Conservation (phyloP, 2,113 vertebrate genomes). For the Gallinago media region DNA sequence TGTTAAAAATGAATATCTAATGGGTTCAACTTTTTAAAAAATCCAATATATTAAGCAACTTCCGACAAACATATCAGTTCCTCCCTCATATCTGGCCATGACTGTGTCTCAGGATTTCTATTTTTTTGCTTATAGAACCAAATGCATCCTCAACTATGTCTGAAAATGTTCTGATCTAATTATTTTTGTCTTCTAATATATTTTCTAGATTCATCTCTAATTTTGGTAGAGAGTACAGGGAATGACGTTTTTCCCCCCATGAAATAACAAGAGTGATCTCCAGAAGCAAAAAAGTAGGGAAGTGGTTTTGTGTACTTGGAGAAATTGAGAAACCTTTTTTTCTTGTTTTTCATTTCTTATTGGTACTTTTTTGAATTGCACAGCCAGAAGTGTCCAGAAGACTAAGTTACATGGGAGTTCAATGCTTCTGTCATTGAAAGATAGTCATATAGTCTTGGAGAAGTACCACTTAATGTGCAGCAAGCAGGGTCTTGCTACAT, state of each 20-base stretch:
- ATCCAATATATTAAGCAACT: background rate
- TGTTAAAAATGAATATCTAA: background rate
- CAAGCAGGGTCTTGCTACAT: background rate
- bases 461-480: fast-evolving
- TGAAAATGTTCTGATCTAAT: background rate
- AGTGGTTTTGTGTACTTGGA: background rate
- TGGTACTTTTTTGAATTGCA: background rate
- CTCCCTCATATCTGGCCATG: background rate
- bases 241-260: background rate
- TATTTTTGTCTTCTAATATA: background rate
- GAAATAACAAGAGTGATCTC: background rate
- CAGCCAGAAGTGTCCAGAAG: background rate
- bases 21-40: background rate
- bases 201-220: background rate
- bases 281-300: background rate
- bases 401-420: background rate
- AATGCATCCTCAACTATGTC: background rate
- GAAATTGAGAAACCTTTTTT: background rate
- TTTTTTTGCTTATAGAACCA: background rate
- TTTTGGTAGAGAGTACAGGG: fast-evolving
- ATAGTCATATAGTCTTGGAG: background rate
- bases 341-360: background rate
- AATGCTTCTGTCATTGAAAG: background rate
- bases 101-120: background rate
- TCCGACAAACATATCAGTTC: background rate